These are phyloP conservation scores for Brachypodius melanocephalos DNA, from an alignment of 2,113 vertebrate genomes.

Conservation along the genomic window DNA sequence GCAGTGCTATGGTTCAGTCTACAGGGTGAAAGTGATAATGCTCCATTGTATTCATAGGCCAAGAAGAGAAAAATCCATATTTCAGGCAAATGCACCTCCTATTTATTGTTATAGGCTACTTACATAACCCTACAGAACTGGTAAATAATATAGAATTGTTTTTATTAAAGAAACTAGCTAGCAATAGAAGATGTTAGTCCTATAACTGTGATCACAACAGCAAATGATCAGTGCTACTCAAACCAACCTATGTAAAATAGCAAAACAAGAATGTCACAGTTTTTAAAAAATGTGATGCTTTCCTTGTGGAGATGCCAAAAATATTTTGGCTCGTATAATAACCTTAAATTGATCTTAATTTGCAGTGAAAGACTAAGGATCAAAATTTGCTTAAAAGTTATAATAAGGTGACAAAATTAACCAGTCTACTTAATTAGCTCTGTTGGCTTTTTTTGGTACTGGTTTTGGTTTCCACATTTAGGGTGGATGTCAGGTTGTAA, in stretches of 20 bases:
- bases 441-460: neutral
- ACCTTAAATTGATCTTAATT: neutral
- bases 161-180: constrained; percentile 42
- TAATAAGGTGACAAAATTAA: neutral
- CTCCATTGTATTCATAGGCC: constrained; percentile 44
- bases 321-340: neutral
- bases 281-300: neutral
- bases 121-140: neutral
- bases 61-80: constrained; percentile 71
- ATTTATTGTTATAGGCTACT: constrained; percentile 56
- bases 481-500: neutral
- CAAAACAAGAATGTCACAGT: neutral
- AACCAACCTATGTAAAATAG: neutral
- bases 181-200: neutral
- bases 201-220: neutral
- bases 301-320: neutral
- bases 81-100: constrained; percentile 43
- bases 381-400: neutral
- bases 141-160: constrained; percentile 38
- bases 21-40: constrained; percentile 58
- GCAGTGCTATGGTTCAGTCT: constrained; percentile 55
- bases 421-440: neutral
- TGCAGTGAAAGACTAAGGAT: neutral
- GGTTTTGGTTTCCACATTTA: neutral
- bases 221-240: neutral